These are phyloP conservation scores for Drepana falcataria DNA, from an alignment of 2,888 invertebrate species.

Conservation along the genomic window DNA sequence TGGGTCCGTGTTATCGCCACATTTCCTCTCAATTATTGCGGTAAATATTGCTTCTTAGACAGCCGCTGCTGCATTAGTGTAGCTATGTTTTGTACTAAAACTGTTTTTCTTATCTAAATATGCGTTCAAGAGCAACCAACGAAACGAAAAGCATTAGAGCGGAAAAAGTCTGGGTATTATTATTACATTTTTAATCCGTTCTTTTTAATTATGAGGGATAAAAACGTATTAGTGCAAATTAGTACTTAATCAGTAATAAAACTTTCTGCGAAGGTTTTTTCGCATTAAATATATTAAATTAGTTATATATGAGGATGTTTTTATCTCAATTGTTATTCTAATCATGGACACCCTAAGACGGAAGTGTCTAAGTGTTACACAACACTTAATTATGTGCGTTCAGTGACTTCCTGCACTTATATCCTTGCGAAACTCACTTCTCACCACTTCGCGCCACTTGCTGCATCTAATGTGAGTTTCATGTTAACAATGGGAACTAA, in stretches of 20 bases:
- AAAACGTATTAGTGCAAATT: too few relatives aligned
- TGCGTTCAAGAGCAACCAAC: too few relatives aligned
- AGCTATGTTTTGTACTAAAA: slow-evolving; percentile 7
- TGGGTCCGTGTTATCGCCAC: slow-evolving; percentile 53
- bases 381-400: slow-evolving; percentile 60
- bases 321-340: neutral
- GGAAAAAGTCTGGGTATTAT: too few relatives aligned
- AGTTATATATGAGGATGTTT: neutral
- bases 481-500: slow-evolving; percentile 24
- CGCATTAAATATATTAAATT: too few relatives aligned
- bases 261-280: too few relatives aligned
- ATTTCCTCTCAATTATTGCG: slow-evolving; percentile 59
- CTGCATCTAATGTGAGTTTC: slow-evolving; percentile 42
- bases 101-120: slow-evolving; percentile 3
- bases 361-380: slow-evolving; percentile 62
- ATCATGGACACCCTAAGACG: slow-evolving; percentile 44
- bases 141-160: too few relatives aligned
- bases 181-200: too few relatives aligned
- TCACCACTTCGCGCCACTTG: slow-evolving; percentile 11
- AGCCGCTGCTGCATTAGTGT: slow-evolving; percentile 17
- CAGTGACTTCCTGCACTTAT: slow-evolving; percentile 59
- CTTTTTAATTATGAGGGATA: too few relatives aligned
- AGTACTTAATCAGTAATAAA: too few relatives aligned
- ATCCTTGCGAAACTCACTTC: slow-evolving; percentile 30
- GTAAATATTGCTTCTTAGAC: slow-evolving; percentile 48